These are phyloP conservation scores for Laterallus jamaicensis DNA, from an alignment of 2,113 vertebrate species.

Conservation along the genomic window DNA sequence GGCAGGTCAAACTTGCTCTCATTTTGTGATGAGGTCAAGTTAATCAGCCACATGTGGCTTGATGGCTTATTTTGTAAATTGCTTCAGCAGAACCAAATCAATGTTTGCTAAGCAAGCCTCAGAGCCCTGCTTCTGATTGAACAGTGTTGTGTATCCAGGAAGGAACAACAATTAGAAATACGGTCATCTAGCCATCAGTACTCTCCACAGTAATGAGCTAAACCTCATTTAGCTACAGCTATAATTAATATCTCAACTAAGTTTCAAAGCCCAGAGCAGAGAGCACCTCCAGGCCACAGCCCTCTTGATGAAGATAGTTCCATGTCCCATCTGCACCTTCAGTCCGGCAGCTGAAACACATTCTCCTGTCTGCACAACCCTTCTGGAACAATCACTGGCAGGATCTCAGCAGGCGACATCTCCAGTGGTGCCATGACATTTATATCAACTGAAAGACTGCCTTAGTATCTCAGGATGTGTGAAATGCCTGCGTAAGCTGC, in stretches of 20 bases:
- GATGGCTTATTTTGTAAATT: conserved; percentile 62
- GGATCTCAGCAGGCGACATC: not conserved
- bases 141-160: conserved; percentile 2
- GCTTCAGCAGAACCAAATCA: conserved; percentile 51
- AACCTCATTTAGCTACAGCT: conserved; percentile 21
- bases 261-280: conserved; percentile 32
- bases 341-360: not conserved
- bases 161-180: conserved; percentile 39
- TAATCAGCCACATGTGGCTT: conserved; percentile 65
- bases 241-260: conserved; percentile 36
- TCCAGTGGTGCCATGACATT: not conserved
- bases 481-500: not conserved
- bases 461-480: not conserved
- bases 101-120: conserved; percentile 53
- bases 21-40: conserved; percentile 61
- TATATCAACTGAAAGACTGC: not conserved
- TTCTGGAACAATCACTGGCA: not conserved
- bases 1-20: conserved; percentile 47
- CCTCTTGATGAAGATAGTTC: not conserved
- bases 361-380: not conserved
- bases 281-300: conserved; percentile 21
- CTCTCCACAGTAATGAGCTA: not conserved
- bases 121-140: conserved; percentile 54
- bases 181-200: conserved; percentile 13
- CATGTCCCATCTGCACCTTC: not conserved